Percentiles rank a stretch among this genome's conserved stretches.
These are phyloP conservation scores for Gortyna flavago DNA, from an alignment of 2,888 invertebrate genomes.

Conservation along the genomic window DNA sequence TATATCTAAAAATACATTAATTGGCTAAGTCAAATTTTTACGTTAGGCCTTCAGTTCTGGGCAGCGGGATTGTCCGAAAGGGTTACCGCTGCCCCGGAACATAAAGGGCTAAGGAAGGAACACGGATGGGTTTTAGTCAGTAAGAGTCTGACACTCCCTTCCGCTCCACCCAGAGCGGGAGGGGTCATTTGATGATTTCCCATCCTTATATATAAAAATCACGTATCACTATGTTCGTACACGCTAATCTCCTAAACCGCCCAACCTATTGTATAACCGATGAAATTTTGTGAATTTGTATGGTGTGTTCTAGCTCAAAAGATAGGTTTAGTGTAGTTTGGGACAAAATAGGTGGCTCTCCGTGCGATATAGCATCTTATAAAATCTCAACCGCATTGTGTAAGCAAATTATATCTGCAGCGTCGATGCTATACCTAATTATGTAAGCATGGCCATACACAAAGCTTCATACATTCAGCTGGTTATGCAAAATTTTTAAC, in stretches of 20 bases:
- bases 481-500: slow-evolving; percentile 51
- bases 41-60: not conserved
- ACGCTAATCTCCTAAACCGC: not conserved
- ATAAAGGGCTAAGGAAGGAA: too few species aligned
- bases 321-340: not conserved
- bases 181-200: too few species aligned
- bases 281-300: not conserved
- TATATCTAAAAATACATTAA: slow-evolving; percentile 15
- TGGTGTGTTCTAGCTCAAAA: not conserved
- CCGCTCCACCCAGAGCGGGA: too few species aligned
- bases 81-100: too few species aligned
- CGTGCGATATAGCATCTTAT: not conserved
- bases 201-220: not conserved
- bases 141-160: too few species aligned
- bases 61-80: too few species aligned
- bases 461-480: slow-evolving; percentile 30
- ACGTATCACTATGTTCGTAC: not conserved
- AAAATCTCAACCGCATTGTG: slow-evolving; percentile 9
- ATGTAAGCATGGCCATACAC: slow-evolving; percentile 27
- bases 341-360: not conserved
- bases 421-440: slow-evolving; percentile 19
- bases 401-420: slow-evolving; percentile 3
- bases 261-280: not conserved
- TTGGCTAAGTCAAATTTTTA: not conserved
- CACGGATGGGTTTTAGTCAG: too few species aligned